Conservation (phyloP, 2,797 vertebrate genomes). For the Manis javanica region DNA sequence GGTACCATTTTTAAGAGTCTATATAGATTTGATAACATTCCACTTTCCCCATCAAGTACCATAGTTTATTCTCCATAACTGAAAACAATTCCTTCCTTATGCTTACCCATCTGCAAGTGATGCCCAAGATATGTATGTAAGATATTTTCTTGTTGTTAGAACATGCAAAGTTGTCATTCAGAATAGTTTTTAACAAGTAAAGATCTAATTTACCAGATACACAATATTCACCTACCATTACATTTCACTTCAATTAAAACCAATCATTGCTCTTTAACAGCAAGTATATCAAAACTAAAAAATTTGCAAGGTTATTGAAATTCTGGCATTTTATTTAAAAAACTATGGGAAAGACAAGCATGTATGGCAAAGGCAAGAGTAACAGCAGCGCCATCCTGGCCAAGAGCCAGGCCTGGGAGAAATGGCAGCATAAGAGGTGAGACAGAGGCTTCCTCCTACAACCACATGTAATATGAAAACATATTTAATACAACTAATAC, state of each 20-base stretch:
- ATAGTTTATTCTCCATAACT: conserved; percentile 8
- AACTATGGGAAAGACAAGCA: too few species aligned
- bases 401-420: too few species aligned
- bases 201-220: conserved; percentile 18
- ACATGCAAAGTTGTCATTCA: conserved; percentile 46
- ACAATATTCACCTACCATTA: background rate
- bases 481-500: too few species aligned
- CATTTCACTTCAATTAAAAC: background rate
- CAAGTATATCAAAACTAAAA: background rate
- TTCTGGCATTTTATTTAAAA: background rate
- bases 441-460: too few species aligned
- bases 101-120: background rate
- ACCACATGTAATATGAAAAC: too few species aligned
- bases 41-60: background rate
- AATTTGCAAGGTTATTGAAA: background rate
- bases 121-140: background rate
- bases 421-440: too few species aligned
- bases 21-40: background rate
- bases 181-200: conserved; percentile 50
- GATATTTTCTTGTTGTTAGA: background rate
- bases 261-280: conserved; percentile 12
- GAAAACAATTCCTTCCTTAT: conserved; percentile 54
- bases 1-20: background rate
- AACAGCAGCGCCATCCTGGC: too few species aligned
- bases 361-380: too few species aligned